Evolutionary conservation across 1,140 invertebrate species (phyloP).

Genomic region (Apis cerana): DNA sequence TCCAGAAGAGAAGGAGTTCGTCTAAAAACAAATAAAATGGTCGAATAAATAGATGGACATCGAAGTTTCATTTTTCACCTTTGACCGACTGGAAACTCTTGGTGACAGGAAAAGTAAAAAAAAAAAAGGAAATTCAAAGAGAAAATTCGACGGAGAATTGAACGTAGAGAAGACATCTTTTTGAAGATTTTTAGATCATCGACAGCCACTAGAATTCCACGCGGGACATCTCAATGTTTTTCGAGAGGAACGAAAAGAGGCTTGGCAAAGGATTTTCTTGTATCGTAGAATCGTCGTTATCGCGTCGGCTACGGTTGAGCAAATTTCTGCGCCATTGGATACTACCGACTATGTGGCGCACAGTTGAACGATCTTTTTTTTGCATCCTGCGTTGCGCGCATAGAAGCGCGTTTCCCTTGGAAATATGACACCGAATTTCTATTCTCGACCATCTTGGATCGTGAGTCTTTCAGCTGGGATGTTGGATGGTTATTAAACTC

Average conservation of each 20-base stretch:
- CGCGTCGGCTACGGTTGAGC: constrained; percentile 36
- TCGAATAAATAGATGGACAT: constrained; percentile 8
- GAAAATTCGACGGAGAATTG: too few species aligned
- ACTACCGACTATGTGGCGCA: neutral
- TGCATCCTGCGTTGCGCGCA: constrained; percentile 26
- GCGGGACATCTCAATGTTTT: too few species aligned
- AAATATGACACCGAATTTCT: neutral
- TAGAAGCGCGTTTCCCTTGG: neutral
- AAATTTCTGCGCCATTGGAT: constrained; percentile 39
- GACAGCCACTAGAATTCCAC: too few species aligned
- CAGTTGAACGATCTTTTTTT: constrained; percentile 9
- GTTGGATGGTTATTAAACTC: neutral
- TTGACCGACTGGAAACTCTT: neutral
- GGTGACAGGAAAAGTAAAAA: too few species aligned
- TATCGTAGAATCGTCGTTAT: constrained; percentile 47
- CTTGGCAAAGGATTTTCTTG: constrained; percentile 22
- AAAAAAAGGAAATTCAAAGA: neutral
- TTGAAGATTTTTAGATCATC: too few species aligned
- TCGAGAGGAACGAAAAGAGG: too few species aligned
- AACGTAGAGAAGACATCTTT: too few species aligned
- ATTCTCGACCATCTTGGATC: neutral
- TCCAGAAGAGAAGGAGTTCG: neutral
- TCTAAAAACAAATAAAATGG: constrained; percentile 1
- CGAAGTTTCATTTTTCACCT: constrained; percentile 23
- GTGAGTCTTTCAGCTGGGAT: neutral